Evolutionary conservation across 2,113 vertebrate species (phyloP).

Genomic region (Triplophysa dalaica): DNA sequence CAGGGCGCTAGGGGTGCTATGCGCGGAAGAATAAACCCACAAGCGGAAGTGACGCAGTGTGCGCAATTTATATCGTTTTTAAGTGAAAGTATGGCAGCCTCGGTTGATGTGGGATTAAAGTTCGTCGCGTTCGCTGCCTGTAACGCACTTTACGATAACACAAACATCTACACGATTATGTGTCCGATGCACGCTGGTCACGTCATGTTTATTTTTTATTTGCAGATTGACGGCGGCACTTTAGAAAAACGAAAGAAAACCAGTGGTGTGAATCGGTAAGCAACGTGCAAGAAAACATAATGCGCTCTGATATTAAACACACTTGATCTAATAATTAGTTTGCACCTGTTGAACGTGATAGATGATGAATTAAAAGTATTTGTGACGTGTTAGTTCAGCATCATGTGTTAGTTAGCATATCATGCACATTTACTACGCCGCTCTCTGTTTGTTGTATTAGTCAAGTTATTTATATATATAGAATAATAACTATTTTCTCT

Average conservation of each 20-base stretch:
- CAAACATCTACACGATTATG: slow-evolving; percentile 68
- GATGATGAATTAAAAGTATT: too few relatives aligned
- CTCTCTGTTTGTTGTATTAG: too few relatives aligned
- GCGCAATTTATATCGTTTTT: not conserved
- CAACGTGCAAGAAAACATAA: not conserved
- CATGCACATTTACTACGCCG: too few relatives aligned
- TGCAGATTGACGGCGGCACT: slow-evolving; percentile 66
- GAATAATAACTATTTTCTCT: too few relatives aligned
- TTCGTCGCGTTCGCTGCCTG: slow-evolving; percentile 63
- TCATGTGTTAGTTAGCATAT: too few relatives aligned
- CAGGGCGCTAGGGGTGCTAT: not conserved
- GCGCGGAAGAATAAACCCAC: not conserved
- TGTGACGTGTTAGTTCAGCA: too few relatives aligned
- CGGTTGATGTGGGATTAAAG: slow-evolving; percentile 67
- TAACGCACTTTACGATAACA: slow-evolving; percentile 73
- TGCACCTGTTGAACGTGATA: too few relatives aligned
- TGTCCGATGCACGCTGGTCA: slow-evolving; percentile 61
- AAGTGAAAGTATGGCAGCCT: slow-evolving; percentile 68
- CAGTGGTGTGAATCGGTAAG: slow-evolving; percentile 53
- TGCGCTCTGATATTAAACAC: not conserved
- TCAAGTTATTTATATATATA: too few relatives aligned
- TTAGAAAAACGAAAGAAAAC: slow-evolving; percentile 49
- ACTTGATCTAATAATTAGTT: not conserved
- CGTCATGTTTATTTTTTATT: slow-evolving; percentile 74
- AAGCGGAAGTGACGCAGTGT: not conserved